Percentiles rank a stretch among this genome's conserved stretches.
Evolutionary conservation across 1,140 invertebrate genomes (phyloP).

Genomic region (Nephotettix cincticeps): DNA sequence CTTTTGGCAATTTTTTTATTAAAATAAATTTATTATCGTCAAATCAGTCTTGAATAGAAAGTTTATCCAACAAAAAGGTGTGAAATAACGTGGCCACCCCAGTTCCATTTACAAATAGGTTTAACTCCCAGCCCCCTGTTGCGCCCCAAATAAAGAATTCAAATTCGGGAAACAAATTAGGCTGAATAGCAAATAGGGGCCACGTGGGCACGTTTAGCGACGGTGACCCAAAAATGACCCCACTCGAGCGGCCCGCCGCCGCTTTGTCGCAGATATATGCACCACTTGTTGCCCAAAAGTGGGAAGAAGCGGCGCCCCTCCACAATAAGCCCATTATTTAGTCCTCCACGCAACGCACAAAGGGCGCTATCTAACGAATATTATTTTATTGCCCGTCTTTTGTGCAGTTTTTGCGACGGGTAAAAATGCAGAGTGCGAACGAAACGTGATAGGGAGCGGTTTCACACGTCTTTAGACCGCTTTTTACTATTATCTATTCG

Average conservation of each 20-base stretch:
- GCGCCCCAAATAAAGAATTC: conserved; percentile 12
- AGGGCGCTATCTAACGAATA: conserved; percentile 2
- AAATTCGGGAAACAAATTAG: conserved; percentile 16
- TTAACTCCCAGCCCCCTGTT: too few species aligned
- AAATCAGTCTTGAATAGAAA: too few species aligned
- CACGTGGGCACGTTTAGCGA: not conserved
- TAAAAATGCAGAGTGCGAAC: not conserved
- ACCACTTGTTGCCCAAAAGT: conserved; percentile 13
- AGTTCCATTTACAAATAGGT: too few species aligned
- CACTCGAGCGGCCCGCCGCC: not conserved
- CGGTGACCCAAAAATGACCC: conserved; percentile 16
- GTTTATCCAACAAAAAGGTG: too few species aligned
- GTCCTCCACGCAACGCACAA: conserved; percentile 1
- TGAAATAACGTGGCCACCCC: too few species aligned
- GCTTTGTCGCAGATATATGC: conserved; percentile 13
- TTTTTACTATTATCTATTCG: conserved; percentile 11
- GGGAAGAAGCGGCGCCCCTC: not conserved
- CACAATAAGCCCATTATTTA: conserved; percentile 3
- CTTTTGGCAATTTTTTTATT: too few species aligned
- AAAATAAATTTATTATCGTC: too few species aligned
- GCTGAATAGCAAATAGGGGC: conserved; percentile 17
- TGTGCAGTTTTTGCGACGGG: not conserved
- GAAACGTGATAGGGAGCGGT: not conserved
- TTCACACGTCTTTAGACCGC: conserved; percentile 14
- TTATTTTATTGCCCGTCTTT: conserved; percentile 15